Evolutionary conservation across 2,888 invertebrate genomes (phyloP), one percentile per base, ranked within the genome.

Genomic region (Epistrophe grossulariae): DNA sequence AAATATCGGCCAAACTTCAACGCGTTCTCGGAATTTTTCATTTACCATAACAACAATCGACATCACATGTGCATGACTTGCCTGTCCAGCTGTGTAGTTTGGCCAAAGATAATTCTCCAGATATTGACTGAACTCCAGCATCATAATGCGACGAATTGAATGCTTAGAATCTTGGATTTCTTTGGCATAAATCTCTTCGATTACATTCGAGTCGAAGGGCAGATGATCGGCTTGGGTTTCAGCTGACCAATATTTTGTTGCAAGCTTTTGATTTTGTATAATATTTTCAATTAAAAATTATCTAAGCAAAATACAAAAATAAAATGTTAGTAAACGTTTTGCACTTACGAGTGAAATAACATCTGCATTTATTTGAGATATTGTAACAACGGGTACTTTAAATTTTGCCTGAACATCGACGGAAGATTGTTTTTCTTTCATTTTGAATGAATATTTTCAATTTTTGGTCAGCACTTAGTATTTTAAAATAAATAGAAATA

Each of bases 31-130:
- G 91, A 99, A 98, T 92, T 99, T 99, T 92, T 99, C 99, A 94
- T 99, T 99, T 60, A 99, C 96, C 97, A 99, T 98, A 0, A 98
- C 96, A n/a, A 98, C 97, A 88, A 99, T 98, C 0, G 99, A 99
- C 95, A 99, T 95, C 91, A 99, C 95, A 92, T 99, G 99, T n/a
- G 97, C 96, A 90, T 96, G 95, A 2, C 96, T 95, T 1, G 98
- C 96, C 89, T 94, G 93, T n/a, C 95, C 95, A 0, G 96, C 94
- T 74, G 94, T 94, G 92, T 97, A 99, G 93, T 99, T 97, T 0
- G 99, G 98, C 99, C 99, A 99, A 71, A 99, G 92, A 92, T 97
- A 99, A 91, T 97, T 98, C 93, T 99, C 99, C 89, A 99, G 93
- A 92, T 99, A 99, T 91, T 99, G 99, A 87, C 98, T 99, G 92